A percentile compares a stretch with the other conserved stretches of the same genome.
These are phyloP conservation scores for Lutjanus campechanus DNA, from an alignment of 2,797 vertebrate species.

Conservation along the genomic window DNA sequence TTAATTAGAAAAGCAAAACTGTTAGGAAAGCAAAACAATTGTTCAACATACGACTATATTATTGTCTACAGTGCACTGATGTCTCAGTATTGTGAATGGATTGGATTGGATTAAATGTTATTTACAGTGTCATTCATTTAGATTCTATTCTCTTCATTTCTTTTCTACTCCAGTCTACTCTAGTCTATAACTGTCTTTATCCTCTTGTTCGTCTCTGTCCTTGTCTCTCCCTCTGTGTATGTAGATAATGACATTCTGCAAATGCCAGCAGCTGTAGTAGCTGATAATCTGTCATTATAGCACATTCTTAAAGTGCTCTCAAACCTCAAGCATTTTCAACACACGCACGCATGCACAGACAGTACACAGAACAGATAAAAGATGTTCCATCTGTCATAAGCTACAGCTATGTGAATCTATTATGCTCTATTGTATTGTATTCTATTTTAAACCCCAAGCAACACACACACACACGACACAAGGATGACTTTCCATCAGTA, in stretches of 20 bases:
- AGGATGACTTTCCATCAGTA: slow-evolving; percentile 3
- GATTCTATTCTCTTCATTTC: slow-evolving; percentile 11
- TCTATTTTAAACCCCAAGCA: slow-evolving; percentile 28
- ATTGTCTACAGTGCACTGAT: background rate
- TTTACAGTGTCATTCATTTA: slow-evolving; percentile 17
- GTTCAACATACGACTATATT: background rate
- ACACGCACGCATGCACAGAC: background rate
- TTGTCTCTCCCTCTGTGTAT: slow-evolving; percentile 55
- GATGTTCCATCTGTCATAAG: slow-evolving; percentile 32
- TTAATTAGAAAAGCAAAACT: background rate
- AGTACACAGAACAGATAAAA: slow-evolving; percentile 41
- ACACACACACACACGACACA: background rate
- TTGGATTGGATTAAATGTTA: background rate
- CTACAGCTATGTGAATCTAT: slow-evolving; percentile 31
- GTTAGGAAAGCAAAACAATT: background rate
- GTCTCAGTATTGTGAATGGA: background rate
- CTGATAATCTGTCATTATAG: slow-evolving; percentile 73
- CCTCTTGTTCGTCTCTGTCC: slow-evolving; percentile 51
- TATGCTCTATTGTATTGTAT: slow-evolving; percentile 34
- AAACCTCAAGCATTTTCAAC: slow-evolving; percentile 58
- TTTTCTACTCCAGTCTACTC: slow-evolving; percentile 20
- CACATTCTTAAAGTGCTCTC: slow-evolving; percentile 62
- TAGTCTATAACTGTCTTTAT: slow-evolving; percentile 37
- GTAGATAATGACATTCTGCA: slow-evolving; percentile 72
- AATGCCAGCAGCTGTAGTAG: slow-evolving; percentile 73